Base-by-base conservation (phyloP, 2,797 vertebrate genomes). In the Sebastes matsubarae region DNA sequence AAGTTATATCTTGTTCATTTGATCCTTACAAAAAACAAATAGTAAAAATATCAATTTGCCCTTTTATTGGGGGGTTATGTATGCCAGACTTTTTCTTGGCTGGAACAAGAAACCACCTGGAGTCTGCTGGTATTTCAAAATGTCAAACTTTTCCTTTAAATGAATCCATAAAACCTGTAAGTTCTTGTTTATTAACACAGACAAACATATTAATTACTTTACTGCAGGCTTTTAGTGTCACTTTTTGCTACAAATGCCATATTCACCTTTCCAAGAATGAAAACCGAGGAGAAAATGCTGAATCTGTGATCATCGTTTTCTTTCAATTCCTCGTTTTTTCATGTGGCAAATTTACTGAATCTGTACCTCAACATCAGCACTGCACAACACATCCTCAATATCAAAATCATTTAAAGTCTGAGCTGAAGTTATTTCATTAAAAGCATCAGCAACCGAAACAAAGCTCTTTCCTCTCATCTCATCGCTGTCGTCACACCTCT, bases 401-500 rank as follows among this genome's bases (percentile, higher is more conserved):
- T 11, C 1, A 38, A 24, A 38, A 6, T n/a, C 4, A 30, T 68
- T 52, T 58, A 20, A 42, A 18, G 7, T 36, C 57, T 36, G 58
- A 57, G 18, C 42, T 25, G 5, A 77, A 55, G 46, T 77, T 66
- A 67, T 73, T 71, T 71, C 32, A 70, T 12, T 16, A 20, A 69
- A 83, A 70, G 59, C 77, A 65, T 54, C 22, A 3, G 24, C 34
- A 18, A 75, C 80, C 77, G 50, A 80, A 72, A 72, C 65, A 5
- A 72, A 81, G 64, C 52, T 78, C 46, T 72, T 68, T 83, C 77
- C 78, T 80, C 74, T 84, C 82, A 59, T 76, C 75, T 77, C 74
- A n/a, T 27, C 24, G 54, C 80, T 88, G 80, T 78, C 68, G 75
- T 89, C 91, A 90, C 71, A 77, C 81, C 65, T 81, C 87, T 85